Percentiles rank a stretch among this genome's conserved stretches.
Evolutionary conservation across 2,888 invertebrate species (phyloP).

Genomic region (Smittia aterrima): DNA sequence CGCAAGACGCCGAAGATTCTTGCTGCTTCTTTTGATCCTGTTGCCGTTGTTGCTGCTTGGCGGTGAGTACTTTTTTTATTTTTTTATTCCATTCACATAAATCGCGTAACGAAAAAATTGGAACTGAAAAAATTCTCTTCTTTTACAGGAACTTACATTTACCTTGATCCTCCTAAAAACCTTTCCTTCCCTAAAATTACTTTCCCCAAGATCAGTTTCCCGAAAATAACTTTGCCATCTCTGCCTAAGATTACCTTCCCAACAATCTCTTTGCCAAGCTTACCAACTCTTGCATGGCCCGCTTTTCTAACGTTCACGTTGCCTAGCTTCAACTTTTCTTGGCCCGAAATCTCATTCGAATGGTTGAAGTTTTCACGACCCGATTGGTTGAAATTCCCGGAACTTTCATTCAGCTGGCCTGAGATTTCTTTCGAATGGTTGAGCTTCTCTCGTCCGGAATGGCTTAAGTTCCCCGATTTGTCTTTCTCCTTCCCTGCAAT

Average conservation of each 20-base stretch:
- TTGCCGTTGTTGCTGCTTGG: conserved; percentile 58
- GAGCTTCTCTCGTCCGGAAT: background rate
- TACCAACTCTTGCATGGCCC: conserved; percentile 19
- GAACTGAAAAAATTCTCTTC: conserved; percentile 8
- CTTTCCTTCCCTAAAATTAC: conserved; percentile 47
- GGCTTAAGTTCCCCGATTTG: background rate
- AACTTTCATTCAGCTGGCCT: conserved; percentile 45
- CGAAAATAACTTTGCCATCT: conserved; percentile 43
- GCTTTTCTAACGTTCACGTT: background rate
- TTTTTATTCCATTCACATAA: conserved; percentile 39
- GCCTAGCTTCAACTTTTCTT: background rate
- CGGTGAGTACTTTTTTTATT: conserved; percentile 57
- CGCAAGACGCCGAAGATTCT: conserved; percentile 51
- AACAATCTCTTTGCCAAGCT: conserved; percentile 43
- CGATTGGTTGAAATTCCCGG: conserved; percentile 19
- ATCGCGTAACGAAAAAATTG: conserved; percentile 39
- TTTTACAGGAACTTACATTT: conserved; percentile 48
- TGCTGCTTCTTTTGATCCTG: conserved; percentile 53
- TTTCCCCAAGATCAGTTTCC: conserved; percentile 43
- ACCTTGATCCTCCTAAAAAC: conserved; percentile 47
- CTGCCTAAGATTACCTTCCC: conserved; percentile 44
- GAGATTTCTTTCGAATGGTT: conserved; percentile 46
- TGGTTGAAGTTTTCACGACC: conserved; percentile 14
- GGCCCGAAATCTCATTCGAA: background rate
- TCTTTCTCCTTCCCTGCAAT: too few relatives aligned